Percentiles rank a stretch among this genome's conserved stretches.
These are phyloP conservation scores for Todiramphus saurophagus DNA, from an alignment of 2,113 vertebrate genomes.

Conservation along the genomic window DNA sequence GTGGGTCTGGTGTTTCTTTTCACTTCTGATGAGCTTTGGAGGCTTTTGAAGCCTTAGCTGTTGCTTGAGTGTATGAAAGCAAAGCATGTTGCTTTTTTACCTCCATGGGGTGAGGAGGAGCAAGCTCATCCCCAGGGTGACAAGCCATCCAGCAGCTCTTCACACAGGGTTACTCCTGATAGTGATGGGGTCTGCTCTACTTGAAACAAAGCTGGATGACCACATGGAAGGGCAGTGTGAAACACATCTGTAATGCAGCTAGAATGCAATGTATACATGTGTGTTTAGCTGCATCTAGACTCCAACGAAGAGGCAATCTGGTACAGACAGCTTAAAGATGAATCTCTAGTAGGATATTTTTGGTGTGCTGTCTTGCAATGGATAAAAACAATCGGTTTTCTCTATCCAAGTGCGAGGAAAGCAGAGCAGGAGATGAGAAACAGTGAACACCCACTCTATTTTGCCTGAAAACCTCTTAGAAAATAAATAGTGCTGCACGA, in stretches of 20 bases:
- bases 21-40: no score
- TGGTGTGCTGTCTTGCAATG: neutral
- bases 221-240: neutral
- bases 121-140: neutral
- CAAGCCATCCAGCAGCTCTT: neutral
- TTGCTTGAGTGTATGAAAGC: neutral
- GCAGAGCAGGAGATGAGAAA: neutral
- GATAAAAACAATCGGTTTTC: neutral
- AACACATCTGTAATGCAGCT: neutral
- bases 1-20: no score
- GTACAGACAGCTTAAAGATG: neutral
- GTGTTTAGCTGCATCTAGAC: neutral
- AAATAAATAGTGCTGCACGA: neutral
- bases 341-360: neutral
- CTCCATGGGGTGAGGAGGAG: neutral
- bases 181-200: neutral
- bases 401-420: neutral
- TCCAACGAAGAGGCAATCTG: neutral
- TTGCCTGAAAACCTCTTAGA: neutral
- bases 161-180: no score
- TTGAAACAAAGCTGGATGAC: fast-evolving
- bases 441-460: neutral
- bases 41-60: no score
- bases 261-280: fast-evolving
- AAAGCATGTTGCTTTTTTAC: neutral